Percentiles rank a stretch among this genome's conserved stretches.
These are phyloP conservation scores for Malurus cyaneus DNA, from an alignment of 2,113 vertebrate species.

Conservation along the genomic window DNA sequence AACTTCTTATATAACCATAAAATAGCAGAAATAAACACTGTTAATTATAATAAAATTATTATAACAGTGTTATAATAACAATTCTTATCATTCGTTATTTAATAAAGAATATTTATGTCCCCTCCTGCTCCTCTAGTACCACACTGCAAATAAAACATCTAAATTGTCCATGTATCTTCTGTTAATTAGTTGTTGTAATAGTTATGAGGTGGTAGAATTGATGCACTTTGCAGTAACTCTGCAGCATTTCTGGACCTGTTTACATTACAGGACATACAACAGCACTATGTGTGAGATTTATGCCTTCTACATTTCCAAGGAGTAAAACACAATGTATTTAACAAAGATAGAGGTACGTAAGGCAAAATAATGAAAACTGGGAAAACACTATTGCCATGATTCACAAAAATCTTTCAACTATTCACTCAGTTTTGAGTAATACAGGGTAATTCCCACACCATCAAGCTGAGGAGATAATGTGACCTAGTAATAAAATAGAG, in stretches of 20 bases:
- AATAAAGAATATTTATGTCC: neutral
- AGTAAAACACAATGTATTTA: neutral
- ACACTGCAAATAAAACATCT: neutral
- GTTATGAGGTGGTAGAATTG: neutral
- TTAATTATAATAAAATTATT: neutral
- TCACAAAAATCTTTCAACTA: neutral
- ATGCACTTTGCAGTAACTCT: neutral
- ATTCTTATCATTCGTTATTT: neutral
- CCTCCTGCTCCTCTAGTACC: neutral
- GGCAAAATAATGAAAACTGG: neutral
- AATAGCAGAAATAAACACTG: neutral
- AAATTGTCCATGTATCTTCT: neutral
- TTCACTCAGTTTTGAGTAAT: neutral
- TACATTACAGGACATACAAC: neutral
- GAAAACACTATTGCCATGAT: neutral
- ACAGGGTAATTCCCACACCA: neutral
- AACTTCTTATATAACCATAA: neutral
- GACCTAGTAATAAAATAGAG: neutral
- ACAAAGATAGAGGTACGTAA: neutral
- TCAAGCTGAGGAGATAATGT: neutral
- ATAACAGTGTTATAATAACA: neutral
- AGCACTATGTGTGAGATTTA: neutral
- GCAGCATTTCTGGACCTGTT: neutral
- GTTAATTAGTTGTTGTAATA: neutral
- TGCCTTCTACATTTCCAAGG: neutral